phyloP scores from a whole-genome alignment of 2,113 vertebrate species.

The Cricetomys ansorgei region DNA sequence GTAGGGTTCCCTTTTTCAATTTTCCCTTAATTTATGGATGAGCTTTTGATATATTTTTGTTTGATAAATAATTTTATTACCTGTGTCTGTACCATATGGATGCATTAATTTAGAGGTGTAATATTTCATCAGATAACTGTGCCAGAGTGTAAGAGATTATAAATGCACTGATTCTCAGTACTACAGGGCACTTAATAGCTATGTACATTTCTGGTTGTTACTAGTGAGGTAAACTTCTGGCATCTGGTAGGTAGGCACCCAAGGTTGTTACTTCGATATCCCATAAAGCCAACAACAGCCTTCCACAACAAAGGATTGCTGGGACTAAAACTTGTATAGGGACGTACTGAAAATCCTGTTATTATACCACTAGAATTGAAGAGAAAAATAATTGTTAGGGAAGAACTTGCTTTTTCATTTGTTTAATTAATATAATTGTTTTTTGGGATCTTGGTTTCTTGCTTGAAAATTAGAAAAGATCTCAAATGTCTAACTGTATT shows the following conservation, averaged over 20 bases:
- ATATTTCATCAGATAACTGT: neutral
- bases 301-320: neutral
- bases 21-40: neutral
- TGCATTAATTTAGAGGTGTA: neutral
- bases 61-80: conserved; percentile 8
- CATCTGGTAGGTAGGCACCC: neutral
- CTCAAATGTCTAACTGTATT: neutral
- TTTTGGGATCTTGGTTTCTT: neutral
- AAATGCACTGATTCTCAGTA: neutral
- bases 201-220: neutral
- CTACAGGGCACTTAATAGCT: neutral
- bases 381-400: neutral
- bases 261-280: neutral
- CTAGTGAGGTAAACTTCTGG: neutral
- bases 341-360: neutral
- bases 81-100: neutral
- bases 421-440: neutral
- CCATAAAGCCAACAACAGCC: neutral
- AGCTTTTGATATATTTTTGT: neutral
- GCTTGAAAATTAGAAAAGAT: neutral
- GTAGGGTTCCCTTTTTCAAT: neutral
- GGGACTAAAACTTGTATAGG: neutral
- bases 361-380: neutral
- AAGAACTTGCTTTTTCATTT: neutral
- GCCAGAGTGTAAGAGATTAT: neutral